Percentiles rank a stretch among this genome's conserved stretches.
Conservation (phyloP, 2,888 invertebrate genomes). For the Macroteleia sp. region DNA sequence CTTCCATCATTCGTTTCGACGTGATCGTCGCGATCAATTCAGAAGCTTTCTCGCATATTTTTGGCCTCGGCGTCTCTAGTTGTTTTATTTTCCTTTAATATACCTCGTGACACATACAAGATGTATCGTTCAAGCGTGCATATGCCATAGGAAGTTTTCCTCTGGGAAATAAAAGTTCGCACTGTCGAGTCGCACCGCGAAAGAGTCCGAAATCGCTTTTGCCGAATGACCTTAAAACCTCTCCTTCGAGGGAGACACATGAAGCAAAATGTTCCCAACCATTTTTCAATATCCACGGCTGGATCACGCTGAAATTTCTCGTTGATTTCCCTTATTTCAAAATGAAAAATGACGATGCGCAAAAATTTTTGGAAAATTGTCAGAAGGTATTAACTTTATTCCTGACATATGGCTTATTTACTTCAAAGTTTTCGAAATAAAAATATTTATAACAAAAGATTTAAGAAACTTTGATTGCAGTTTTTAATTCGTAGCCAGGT, state of each 20-base stretch:
- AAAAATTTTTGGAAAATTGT: no score
- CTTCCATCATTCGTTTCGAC: constrained; percentile 48
- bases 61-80: constrained; percentile 20
- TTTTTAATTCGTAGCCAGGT: no score
- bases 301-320: constrained; percentile 25
- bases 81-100: constrained; percentile 59
- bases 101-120: constrained; percentile 54
- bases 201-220: constrained; percentile 55
- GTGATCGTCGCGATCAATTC: constrained; percentile 54
- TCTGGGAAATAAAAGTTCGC: constrained; percentile 66
- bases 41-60: constrained; percentile 51
- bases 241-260: constrained; percentile 5
- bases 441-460: no score
- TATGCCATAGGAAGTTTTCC: constrained; percentile 60
- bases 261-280: constrained; percentile 21
- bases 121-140: constrained; percentile 61
- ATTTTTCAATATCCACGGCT: constrained; percentile 50
- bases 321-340: neutral
- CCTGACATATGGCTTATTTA: no score
- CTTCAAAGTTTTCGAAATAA: no score
- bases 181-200: constrained; percentile 51
- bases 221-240: constrained; percentile 53
- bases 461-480: no score
- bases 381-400: no score
- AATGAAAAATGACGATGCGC: constrained; percentile 23